A percentile compares a stretch with the other conserved stretches of the same genome.
phyloP scores from a whole-genome alignment of 1,140 invertebrate genomes.

The Halesus radiatus region DNA sequence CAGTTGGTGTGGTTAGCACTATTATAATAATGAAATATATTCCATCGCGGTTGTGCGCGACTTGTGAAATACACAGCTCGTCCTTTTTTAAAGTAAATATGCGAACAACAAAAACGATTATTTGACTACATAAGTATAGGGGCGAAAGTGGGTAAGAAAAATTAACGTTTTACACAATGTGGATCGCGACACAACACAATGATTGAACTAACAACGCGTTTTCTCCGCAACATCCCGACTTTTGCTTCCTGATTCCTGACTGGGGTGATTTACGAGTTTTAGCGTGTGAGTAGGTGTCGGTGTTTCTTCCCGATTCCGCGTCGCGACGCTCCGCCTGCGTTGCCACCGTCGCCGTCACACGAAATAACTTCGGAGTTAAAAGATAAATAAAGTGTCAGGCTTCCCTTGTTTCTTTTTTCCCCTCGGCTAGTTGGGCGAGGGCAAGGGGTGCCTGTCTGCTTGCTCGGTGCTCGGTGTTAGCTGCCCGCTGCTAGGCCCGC shows the following conservation, averaged over 20 bases:
- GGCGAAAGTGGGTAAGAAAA: no score
- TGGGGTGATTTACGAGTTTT: constrained; percentile 1
- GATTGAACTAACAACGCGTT: not conserved
- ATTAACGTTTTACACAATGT: no score
- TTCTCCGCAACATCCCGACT: not conserved
- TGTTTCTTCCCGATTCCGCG: not conserved
- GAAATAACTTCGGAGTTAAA: constrained; percentile 37
- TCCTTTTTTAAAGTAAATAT: no score
- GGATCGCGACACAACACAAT: no score
- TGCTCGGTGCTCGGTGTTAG: no score
- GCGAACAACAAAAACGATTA: no score
- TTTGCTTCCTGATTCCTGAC: not conserved
- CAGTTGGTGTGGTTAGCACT: no score
- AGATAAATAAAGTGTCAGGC: constrained; percentile 31
- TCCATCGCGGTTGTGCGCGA: no score
- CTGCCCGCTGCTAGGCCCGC: not conserved
- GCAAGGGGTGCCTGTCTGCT: not conserved
- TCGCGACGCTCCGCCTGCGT: not conserved
- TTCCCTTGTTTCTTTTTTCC: constrained; percentile 33
- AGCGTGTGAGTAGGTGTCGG: not conserved
- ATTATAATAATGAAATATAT: no score
- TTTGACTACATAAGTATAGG: no score
- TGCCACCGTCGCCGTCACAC: constrained; percentile 30
- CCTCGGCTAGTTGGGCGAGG: not conserved
- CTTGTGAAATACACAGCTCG: no score